phyloP scores from a whole-genome alignment of 2,113 vertebrate species.

The Naja naja region DNA sequence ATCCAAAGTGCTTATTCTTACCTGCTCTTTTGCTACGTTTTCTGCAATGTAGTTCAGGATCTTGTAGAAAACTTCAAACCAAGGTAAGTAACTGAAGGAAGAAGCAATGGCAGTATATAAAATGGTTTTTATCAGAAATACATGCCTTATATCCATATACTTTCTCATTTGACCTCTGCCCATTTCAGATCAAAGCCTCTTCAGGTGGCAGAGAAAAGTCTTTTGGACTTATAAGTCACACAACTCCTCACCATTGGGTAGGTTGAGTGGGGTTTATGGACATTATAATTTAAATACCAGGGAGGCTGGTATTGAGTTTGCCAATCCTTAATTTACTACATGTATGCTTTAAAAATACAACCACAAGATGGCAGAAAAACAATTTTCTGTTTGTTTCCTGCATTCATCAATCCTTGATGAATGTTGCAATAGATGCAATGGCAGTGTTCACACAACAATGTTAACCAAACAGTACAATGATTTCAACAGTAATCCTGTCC shows the following conservation, averaged over 20 bases:
- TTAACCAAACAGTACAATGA: neutral
- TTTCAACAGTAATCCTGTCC: neutral
- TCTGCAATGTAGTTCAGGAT: conserved; percentile 86
- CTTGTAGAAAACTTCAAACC: conserved; percentile 94
- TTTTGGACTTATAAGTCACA: neutral
- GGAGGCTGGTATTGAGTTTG: neutral
- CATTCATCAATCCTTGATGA: neutral
- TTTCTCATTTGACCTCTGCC: neutral
- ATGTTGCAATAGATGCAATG: neutral
- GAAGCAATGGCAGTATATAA: neutral
- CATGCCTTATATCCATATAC: neutral
- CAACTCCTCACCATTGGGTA: neutral
- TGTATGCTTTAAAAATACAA: neutral
- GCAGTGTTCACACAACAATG: neutral
- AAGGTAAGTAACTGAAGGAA: conserved; percentile 79
- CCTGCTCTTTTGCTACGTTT: conserved; percentile 80
- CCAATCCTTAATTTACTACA: neutral
- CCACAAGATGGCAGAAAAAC: neutral
- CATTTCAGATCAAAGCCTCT: neutral
- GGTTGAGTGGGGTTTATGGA: neutral
- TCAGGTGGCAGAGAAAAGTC: neutral
- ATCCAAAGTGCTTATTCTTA: conserved; percentile 51
- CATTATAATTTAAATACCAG: neutral
- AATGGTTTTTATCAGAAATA: neutral
- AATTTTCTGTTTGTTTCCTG: neutral